Conservation (phyloP, 2,888 invertebrate genomes). For the Drosophila meridiana region DNA sequence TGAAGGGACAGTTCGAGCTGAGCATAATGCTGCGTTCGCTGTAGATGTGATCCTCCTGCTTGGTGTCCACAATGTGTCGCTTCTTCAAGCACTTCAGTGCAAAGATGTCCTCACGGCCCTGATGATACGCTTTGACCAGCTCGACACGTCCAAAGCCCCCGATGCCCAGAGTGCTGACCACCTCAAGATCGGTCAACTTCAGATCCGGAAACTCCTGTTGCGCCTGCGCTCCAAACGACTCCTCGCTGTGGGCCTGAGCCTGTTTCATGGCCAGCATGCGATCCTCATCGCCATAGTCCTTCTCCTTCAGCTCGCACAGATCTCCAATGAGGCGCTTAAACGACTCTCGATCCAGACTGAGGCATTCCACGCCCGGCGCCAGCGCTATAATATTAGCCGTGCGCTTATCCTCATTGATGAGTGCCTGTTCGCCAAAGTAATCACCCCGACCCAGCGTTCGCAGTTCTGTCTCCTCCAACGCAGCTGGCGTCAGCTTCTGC, state of each 20-base stretch:
- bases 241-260: slow-evolving; percentile 82
- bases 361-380: slow-evolving; percentile 93
- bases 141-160: slow-evolving; percentile 97
- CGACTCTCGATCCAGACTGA: slow-evolving; percentile 92
- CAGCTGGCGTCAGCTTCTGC: slow-evolving; percentile 87
- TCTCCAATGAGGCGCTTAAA: slow-evolving; percentile 92
- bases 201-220: slow-evolving; percentile 89
- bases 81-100: slow-evolving; percentile 96
- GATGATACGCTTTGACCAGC: slow-evolving; percentile 88
- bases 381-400: slow-evolving; percentile 97
- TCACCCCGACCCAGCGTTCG: slow-evolving; percentile 90
- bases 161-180: slow-evolving; percentile 94
- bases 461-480: slow-evolving; percentile 88
- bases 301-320: slow-evolving; percentile 90
- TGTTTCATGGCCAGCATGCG: slow-evolving; percentile 84
- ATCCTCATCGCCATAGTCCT: slow-evolving; percentile 90
- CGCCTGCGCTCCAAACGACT: slow-evolving; percentile 82
- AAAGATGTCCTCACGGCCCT: slow-evolving; percentile 87
- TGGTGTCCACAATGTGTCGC: slow-evolving; percentile 94
- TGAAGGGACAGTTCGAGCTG: slow-evolving; percentile 86
- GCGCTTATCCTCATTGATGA: slow-evolving; percentile 93
- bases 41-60: slow-evolving; percentile 95
- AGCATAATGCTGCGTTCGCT: slow-evolving; percentile 94
- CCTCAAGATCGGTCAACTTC: slow-evolving; percentile 91
- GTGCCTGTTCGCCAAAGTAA: slow-evolving; percentile 95